A percentile compares a stretch with the other conserved stretches of the same genome.
These are phyloP conservation scores for Caenorhabditis briggsae DNA, from an alignment of 1,140 invertebrate genomes.

Conservation along the genomic window DNA sequence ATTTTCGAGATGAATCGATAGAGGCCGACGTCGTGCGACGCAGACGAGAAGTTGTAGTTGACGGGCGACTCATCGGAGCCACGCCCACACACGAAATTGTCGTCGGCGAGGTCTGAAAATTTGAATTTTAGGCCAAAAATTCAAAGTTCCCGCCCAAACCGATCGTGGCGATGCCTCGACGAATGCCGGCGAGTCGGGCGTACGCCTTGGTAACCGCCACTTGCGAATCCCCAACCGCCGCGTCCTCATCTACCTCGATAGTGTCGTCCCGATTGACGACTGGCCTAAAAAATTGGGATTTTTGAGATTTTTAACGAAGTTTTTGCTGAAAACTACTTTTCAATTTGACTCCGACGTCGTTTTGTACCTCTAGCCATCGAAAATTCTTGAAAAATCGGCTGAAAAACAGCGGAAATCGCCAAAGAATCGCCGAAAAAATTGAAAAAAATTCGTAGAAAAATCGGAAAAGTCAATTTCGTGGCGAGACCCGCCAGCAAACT, in stretches of 20 bases:
- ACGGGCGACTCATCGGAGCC: neutral
- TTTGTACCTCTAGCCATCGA: conserved; percentile 21
- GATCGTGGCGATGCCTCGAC: neutral
- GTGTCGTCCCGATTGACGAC: conserved; percentile 5
- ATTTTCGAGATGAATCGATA: conserved; percentile 42
- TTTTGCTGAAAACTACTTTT: conserved; percentile 28
- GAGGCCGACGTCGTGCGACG: neutral
- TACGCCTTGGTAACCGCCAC: neutral
- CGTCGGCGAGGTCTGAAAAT: neutral
- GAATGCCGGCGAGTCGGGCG: conserved; percentile 1
- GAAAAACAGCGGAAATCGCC: neutral
- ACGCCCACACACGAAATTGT: conserved; percentile 18
- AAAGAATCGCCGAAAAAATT: neutral
- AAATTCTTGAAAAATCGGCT: neutral
- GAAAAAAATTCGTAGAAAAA: neutral
- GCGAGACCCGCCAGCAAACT: neutral
- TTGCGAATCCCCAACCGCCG: neutral
- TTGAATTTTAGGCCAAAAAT: neutral
- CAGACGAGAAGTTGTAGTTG: neutral
- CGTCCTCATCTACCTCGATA: neutral
- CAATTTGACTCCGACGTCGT: neutral
- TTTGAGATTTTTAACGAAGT: neutral
- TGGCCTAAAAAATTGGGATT: neutral
- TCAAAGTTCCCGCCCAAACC: neutral
- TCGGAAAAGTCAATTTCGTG: neutral